Base-by-base conservation (phyloP, 2,797 vertebrate species). In the Zalophus californianus region DNA sequence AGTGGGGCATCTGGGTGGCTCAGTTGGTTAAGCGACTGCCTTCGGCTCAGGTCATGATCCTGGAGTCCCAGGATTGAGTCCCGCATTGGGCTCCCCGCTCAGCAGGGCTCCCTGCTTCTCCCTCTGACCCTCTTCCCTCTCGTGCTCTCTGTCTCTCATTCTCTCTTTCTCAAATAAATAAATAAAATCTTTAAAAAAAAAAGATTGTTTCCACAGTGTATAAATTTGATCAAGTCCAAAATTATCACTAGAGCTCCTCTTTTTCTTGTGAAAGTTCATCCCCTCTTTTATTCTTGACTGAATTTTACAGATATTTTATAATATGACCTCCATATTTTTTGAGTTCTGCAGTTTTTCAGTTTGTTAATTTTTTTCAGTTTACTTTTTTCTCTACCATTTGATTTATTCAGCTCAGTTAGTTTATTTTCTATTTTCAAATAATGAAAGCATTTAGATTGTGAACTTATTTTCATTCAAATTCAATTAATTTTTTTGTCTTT, bases 351-450 rank as follows among this genome's bases (percentile, higher is more conserved):
- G 4, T 75, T 73, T 75, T 90, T 87, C 41, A 80, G 23, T 23
- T 56, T 80, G 2, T 58, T 79, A 25, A 73, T 88, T 72, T 87
- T 87, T 83, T 25, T 75, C 48, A 68, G 7, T 75, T 85, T 84
- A 82, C 10, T 52, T 72, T 82, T 66, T 92, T 54, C 41, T 86
- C 25, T 91, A 10, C 1, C 1, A 14, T 72, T 89, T 86, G 25
- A 66, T 41, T 73, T 91, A 58, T 58, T 89, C 10, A 64, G 3
- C 25, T 89, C 41, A 86, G 11, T 23, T 95, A 93, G 62, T 78
- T 79, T 87, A 35, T 86, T 84, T 96, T 58, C 10, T 66, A n/a
- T 92, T 96, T 86, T 32, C 38, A 83, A 66, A 85, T 35, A 79
- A 83, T n/a, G n/a, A 90, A 73, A 86, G 2, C 14, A 90, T 38